Base-by-base conservation (phyloP, 2,888 invertebrate species). In the Eupelmus urozonus region DNA sequence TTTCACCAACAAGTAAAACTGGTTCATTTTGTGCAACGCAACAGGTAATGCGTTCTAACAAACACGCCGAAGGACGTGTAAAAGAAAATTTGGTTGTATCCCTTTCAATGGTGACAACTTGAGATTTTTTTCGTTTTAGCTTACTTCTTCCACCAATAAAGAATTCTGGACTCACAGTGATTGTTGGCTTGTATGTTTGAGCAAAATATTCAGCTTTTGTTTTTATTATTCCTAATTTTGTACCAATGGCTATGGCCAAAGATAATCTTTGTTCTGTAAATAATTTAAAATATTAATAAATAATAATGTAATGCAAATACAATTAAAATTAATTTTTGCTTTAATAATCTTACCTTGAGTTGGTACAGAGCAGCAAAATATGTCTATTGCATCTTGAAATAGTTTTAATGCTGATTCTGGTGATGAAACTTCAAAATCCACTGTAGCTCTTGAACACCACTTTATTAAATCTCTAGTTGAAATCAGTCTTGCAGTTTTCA, bases 1-100 rank as follows among this genome's bases (percentile, higher is more conserved):
- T 99, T 91, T 99, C 99, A 34, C 99, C 99, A 0, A 99, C 98
- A 5, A 99, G 91, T 4, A 99, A 91, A 0, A 98, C 96, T 0
- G 99, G 97, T 88, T 99, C 99, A 65, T 93, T 93, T 66, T 95
- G 93, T 0, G 91, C 91, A 0, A 98, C 93, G 86, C 97, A 96
- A 80, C 95, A 95, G 23, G 96, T 94, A 67, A 99, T 94, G 27
- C 95, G 93, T 90, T 99, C 99, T 53, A 99, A 90, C 62, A 98
- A 91, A 86, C 94, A 94, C 0, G 95, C 93, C 0, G 97, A 94
- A 73, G 95, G 94, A 45, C 95, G 92, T 0, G 97, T 98, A 85
- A 96, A 96, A 0, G 96, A 96, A 90, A 96, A 97, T 27, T 93
- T 94, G 0, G 87, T 83, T 2, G 78, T 81, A 0, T 89, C 88